Conservation (phyloP, 1,140 invertebrate species). For the Tetraneura akinire region DNA sequence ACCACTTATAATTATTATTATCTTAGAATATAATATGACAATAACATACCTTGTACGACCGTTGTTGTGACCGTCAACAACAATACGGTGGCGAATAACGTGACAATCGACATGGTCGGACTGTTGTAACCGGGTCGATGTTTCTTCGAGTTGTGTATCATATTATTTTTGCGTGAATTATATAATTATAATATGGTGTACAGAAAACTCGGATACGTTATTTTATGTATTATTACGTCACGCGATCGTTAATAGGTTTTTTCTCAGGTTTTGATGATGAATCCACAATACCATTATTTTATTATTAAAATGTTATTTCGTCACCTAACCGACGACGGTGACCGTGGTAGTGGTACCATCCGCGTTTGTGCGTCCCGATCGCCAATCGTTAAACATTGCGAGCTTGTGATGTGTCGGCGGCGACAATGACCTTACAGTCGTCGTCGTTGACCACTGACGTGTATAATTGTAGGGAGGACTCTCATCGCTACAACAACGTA, state of each 20-base stretch:
- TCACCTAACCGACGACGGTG: too few relatives aligned
- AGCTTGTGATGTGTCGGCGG: conserved; percentile 8
- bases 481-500: too few relatives aligned
- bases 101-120: not conserved
- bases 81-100: not conserved
- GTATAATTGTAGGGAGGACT: too few relatives aligned
- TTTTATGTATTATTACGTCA: too few relatives aligned
- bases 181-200: too few relatives aligned
- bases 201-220: not conserved
- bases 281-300: conserved; percentile 14
- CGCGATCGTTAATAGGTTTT: too few relatives aligned
- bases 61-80: not conserved
- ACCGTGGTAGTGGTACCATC: not conserved
- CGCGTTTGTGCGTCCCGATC: too few relatives aligned
- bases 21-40: not conserved
- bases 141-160: not conserved
- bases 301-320: not conserved
- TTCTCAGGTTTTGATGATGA: conserved; percentile 4
- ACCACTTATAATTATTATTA: not conserved
- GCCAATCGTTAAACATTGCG: not conserved
- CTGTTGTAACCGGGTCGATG: not conserved
- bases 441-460: not conserved
- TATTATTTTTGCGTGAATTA: too few relatives aligned
- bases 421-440: conserved; percentile 29
- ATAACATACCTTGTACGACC: not conserved